Evolutionary conservation across 2,113 vertebrate genomes (phyloP).

Genomic region (Poecilia latipinna): DNA sequence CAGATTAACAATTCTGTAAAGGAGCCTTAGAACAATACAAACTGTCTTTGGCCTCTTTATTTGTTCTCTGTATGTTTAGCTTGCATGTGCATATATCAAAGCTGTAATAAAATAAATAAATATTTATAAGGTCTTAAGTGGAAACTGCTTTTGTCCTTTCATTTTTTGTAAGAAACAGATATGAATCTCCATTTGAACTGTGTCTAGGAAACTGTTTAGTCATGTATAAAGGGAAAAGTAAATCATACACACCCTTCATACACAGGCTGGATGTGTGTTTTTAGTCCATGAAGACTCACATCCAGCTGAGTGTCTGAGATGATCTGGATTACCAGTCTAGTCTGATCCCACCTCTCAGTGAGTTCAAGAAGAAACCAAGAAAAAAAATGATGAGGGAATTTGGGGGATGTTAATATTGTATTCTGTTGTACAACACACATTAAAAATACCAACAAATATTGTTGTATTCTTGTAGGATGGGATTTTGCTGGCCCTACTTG

Average conservation of each 20-base stretch:
- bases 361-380: no score
- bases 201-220: background rate
- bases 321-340: no score
- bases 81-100: slow-evolving; percentile 73
- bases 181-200: background rate
- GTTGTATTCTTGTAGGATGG: background rate
- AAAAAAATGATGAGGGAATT: no score
- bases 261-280: no score
- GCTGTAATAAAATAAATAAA: slow-evolving; percentile 63
- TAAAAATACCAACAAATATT: background rate
- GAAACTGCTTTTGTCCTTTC: background rate
- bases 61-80: slow-evolving; percentile 29
- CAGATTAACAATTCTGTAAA: background rate
- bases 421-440: no score
- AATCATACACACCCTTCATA: no score
- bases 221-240: background rate
- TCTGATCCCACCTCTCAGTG: no score
- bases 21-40: background rate
- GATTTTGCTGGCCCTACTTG: background rate
- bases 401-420: no score
- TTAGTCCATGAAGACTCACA: no score
- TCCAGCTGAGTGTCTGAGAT: no score
- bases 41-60: background rate
- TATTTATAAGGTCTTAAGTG: slow-evolving; percentile 73
- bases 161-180: background rate